These are phyloP conservation scores for Liopterus haemorrhoidalis DNA, from an alignment of 2,888 invertebrate genomes.

Conservation along the genomic window DNA sequence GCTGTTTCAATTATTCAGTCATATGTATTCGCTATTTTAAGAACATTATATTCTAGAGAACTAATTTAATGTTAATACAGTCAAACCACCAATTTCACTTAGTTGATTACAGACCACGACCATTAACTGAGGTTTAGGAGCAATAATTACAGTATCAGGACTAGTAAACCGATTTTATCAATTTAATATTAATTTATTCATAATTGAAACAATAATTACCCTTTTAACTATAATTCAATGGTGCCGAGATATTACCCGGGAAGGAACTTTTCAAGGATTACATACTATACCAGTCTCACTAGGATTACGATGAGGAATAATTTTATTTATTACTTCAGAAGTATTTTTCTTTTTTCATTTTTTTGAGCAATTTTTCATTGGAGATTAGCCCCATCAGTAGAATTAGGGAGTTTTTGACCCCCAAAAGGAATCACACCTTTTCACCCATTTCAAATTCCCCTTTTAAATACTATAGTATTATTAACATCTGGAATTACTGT, in stretches of 20 bases:
- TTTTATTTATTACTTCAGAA: constrained; percentile 68
- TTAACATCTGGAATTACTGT: constrained; percentile 60
- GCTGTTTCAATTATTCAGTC: constrained; percentile 61
- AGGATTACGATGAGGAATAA: constrained; percentile 64
- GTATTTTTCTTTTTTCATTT: constrained; percentile 57
- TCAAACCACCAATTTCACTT: constrained; percentile 60
- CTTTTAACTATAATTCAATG: constrained; percentile 57
- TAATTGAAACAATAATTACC: constrained; percentile 48
- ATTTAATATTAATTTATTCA: constrained; percentile 50
- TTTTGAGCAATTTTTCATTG: constrained; percentile 56
- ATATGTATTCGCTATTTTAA: constrained; percentile 61
- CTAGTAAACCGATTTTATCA: constrained; percentile 59
- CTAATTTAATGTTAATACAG: constrained; percentile 54
- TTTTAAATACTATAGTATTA: constrained; percentile 64
- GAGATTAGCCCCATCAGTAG: constrained; percentile 47
- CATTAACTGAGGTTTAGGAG: constrained; percentile 54
- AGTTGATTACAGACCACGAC: constrained; percentile 61
- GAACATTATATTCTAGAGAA: constrained; percentile 63
- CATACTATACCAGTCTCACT: constrained; percentile 55
- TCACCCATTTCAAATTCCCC: constrained; percentile 60
- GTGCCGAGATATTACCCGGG: constrained; percentile 65
- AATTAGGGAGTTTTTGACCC: constrained; percentile 56
- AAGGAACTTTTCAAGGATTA: constrained; percentile 60
- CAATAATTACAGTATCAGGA: constrained; percentile 53
- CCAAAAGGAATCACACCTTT: constrained; percentile 54